A percentile compares a stretch with the other conserved stretches of the same genome.
phyloP scores from a whole-genome alignment of 1,140 invertebrate species.

The Agraylea sexmaculata region DNA sequence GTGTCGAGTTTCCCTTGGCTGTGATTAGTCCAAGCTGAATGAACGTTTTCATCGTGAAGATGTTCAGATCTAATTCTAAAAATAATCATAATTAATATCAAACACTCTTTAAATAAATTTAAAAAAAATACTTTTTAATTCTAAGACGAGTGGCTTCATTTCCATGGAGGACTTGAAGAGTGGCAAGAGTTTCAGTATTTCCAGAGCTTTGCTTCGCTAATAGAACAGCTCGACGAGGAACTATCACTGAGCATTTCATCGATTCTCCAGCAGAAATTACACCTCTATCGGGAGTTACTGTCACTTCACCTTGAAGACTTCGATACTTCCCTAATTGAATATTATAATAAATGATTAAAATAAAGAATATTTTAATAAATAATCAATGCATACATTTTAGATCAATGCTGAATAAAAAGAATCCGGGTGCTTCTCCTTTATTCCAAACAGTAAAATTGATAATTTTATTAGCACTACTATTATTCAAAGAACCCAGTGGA shows the following conservation, averaged over 20 bases:
- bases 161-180: slow-evolving; percentile 15
- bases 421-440: slow-evolving; percentile 11
- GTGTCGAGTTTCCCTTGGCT: slow-evolving; percentile 19
- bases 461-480: slow-evolving; percentile 12
- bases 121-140: slow-evolving; percentile 15
- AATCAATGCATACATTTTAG: slow-evolving; percentile 17
- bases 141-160: slow-evolving; percentile 16
- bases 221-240: slow-evolving; percentile 12
- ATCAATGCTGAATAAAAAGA: slow-evolving; percentile 17
- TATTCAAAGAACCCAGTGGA: slow-evolving; percentile 15
- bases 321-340: slow-evolving; percentile 19
- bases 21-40: slow-evolving; percentile 11
- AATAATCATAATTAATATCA: background rate
- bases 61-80: slow-evolving; percentile 15
- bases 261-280: slow-evolving; percentile 9
- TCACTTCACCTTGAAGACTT: slow-evolving; percentile 11
- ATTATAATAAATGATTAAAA: slow-evolving; percentile 1
- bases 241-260: slow-evolving; percentile 10
- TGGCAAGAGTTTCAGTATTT: slow-evolving; percentile 16
- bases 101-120: background rate
- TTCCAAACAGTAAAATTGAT: slow-evolving; percentile 21
- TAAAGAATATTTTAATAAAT: slow-evolving; percentile 1
- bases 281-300: slow-evolving; percentile 7
- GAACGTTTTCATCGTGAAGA: slow-evolving; percentile 7
- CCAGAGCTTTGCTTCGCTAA: slow-evolving; percentile 8